Evolutionary conservation across 2,113 vertebrate genomes (phyloP), one percentile per base, ranked within the genome.

Genomic region (Chrysemys picta): DNA sequence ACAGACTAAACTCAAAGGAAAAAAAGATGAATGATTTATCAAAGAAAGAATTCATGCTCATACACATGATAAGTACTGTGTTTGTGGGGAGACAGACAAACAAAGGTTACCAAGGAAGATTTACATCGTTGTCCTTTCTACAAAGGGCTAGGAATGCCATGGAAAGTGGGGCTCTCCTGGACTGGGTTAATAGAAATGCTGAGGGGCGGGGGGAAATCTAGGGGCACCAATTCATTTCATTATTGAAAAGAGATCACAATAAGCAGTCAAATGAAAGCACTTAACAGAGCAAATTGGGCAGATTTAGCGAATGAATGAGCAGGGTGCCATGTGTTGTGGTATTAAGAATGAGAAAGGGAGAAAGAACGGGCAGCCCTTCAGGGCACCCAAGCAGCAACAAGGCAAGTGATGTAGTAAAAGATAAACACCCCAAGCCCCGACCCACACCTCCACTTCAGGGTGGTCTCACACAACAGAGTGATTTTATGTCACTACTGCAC

Each of bases 21-120:
- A 85, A 87, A 93, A 42, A 92, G 52, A 19, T 80, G n/a, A 95
- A 92, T 17, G 80, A 56, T 80, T 81, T 90, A 87, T 90, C 88
- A 90, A 59, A 91, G 82, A 80, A 91, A 94, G 13, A 93, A 82
- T 29, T 81, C 75, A 90, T 50, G 65, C 80, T 93, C 94, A 96
- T 96, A 96, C 88, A 80, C 62, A 54, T 83, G 84, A 94, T 21
- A 62, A 62, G 29, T 62, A 79, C 53, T 92, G 76, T 91, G 93
- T 91, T 87, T 84, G 91, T 82, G 76, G 87, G 93, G 49, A 59
- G 79, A 81, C 80, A 59, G 79, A 81, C 80, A 93, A 91, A 94
- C 35, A 89, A 93, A 91, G 91, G n/a, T 47, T 82, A 87, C 45
- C 65, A 91, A 93, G 93, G 93, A 93, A 91, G 12, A 38, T 10